Conservation (phyloP, 1,140 invertebrate genomes). For the Campoletis sonorensis region DNA sequence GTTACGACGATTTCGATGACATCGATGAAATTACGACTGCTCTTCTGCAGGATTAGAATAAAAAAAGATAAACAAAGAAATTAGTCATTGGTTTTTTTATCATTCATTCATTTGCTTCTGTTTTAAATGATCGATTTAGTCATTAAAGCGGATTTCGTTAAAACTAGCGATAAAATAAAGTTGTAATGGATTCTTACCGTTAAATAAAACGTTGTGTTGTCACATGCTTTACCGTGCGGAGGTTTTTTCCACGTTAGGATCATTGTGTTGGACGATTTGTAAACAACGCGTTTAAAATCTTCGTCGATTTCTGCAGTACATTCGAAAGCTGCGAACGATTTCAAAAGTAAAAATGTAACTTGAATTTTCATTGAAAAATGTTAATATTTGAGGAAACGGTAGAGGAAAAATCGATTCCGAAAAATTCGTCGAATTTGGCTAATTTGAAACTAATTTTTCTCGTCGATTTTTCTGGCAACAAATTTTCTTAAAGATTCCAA, state of each 20-base stretch:
- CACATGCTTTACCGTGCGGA: conserved; percentile 6
- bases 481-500: neutral
- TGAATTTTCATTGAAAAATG: neutral
- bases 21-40: conserved; percentile 58
- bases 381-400: neutral
- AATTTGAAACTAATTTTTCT: neutral
- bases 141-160: neutral
- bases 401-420: too few species aligned
- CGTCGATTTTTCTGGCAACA: too few species aligned
- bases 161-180: neutral
- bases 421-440: neutral
- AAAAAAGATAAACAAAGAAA: conserved; percentile 17
- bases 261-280: neutral
- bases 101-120: too few species aligned
- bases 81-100: neutral
- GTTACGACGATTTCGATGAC: conserved; percentile 61
- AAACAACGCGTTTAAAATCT: conserved; percentile 52
- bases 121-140: too few species aligned
- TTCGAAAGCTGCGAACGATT: conserved; percentile 41
- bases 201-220: conserved; percentile 38
- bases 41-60: conserved; percentile 54
- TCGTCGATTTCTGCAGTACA: conserved; percentile 55
- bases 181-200: conserved; percentile 18
- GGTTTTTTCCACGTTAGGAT: conserved; percentile 13
- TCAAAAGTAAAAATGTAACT: too few species aligned